Conservation (phyloP, 1,140 invertebrate genomes). For the Drosophila paulistorum region DNA sequence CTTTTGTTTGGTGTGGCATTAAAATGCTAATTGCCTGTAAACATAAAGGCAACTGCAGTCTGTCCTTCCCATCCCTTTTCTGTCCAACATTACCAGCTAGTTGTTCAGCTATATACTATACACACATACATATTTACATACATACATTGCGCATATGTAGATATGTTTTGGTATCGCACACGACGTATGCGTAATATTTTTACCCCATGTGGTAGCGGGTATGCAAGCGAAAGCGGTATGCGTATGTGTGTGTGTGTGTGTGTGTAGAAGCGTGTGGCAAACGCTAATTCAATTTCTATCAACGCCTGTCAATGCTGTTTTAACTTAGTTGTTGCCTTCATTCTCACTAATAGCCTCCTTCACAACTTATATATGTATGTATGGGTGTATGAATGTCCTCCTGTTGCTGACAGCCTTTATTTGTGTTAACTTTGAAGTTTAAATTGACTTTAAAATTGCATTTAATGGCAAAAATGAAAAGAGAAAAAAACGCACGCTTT, state of each 20-base stretch:
- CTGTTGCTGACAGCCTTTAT: conserved; percentile 69
- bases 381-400: not conserved
- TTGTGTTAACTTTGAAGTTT: conserved; percentile 69
- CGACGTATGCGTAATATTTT: conserved; percentile 71
- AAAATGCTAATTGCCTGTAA: conserved; percentile 78
- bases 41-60: conserved; percentile 68
- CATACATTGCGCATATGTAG: not conserved
- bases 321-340: conserved; percentile 22
- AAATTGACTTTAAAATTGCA: conserved; percentile 79
- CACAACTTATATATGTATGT: not conserved
- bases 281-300: conserved; percentile 71
- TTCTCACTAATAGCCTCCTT: conserved; percentile 38
- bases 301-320: conserved; percentile 65
- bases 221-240: not conserved
- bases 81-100: conserved; percentile 21
- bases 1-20: conserved; percentile 72
- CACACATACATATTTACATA: not conserved
- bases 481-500: conserved; percentile 25
- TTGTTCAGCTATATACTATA: conserved; percentile 22
- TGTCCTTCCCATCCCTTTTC: not conserved
- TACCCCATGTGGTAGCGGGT: not conserved
- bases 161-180: conserved; percentile 26
- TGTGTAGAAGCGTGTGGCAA: conserved; percentile 42
- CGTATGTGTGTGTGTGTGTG: not conserved
- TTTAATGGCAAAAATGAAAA: conserved; percentile 55